Evolutionary conservation across 2,113 vertebrate genomes (phyloP), one percentile per base, ranked within the genome.

Genomic region (Lutjanus erythropterus): DNA sequence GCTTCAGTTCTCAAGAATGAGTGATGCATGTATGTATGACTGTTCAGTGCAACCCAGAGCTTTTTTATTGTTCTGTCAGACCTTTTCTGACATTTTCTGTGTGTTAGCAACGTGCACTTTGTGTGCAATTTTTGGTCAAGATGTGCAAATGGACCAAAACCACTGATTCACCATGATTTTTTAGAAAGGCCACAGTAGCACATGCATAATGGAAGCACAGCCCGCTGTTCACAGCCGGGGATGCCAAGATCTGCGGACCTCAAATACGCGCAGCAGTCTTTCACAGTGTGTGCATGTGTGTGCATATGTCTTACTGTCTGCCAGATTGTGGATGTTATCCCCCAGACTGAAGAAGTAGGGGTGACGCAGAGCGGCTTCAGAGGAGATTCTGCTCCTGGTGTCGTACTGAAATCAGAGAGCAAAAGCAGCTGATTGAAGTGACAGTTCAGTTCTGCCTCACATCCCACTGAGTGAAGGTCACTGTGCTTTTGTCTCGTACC

Each of bases 291-390:
- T 76, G 9, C 74, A 44, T 71, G 52, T 78, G 15, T 66, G n/a
- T 78, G 53, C 67, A 37, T 78, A 8, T 66, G n/a, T 78, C 97
- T 97, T 91, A 99, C 98, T 99, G 91, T 99, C 98, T 23, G 96
- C 91, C 52, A 99, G 91, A 68, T 96, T 95, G 56, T 97, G 96
- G 37, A 98, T 94, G 0, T 91, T 90, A 53, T 98, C 97, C 1
- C 97, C 98, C 80, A 99, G 91, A 79, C 94, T 94, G 78, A 87
- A 95, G 94, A 98, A 99, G 94, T 99, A 98, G 0, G 95, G 52
- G 62, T 98, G 97, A 44, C 19, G 95, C 74, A 98, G 93, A 44
- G 97, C 96, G 0, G 86, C 92, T 84, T 98, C 97, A 9, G 98
- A 94, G 0, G 97, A 96, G 29, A 96, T 88, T 56, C 98, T 93